These are phyloP conservation scores for Leptopterna dolabrata DNA, from an alignment of 2,888 invertebrate species.

Conservation along the genomic window DNA sequence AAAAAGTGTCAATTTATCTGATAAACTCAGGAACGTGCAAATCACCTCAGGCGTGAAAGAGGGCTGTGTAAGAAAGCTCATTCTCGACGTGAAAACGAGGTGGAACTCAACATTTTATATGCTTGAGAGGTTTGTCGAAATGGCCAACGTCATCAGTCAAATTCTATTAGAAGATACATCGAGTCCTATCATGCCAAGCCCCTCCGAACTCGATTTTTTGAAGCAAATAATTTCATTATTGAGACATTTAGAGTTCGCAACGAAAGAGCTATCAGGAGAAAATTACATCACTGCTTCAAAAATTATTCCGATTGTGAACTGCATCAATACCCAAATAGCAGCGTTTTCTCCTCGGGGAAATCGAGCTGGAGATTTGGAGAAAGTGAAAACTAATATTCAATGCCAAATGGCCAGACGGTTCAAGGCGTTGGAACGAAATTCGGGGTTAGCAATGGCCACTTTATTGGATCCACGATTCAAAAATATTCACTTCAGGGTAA, in stretches of 20 bases:
- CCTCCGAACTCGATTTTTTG: neutral
- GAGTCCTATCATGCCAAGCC: neutral
- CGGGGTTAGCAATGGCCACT: neutral
- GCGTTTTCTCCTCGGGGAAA: neutral
- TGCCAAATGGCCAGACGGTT: neutral
- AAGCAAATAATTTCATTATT: constrained; percentile 4
- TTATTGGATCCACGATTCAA: neutral
- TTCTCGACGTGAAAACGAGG: constrained; percentile 60
- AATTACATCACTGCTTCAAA: constrained; percentile 55
- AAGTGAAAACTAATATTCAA: constrained; percentile 1
- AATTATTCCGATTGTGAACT: constrained; percentile 54
- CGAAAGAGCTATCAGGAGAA: constrained; percentile 51
- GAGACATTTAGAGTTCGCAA: constrained; percentile 55
- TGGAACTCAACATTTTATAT: constrained; percentile 61
- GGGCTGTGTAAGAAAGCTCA: constrained; percentile 36
- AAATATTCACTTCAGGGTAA: neutral
- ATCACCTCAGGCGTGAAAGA: neutral
- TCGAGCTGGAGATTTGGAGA: constrained; percentile 34
- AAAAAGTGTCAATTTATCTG: constrained; percentile 50
- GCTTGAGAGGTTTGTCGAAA: neutral
- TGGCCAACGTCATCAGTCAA: neutral
- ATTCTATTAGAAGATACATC: neutral
- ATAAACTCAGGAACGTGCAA: constrained; percentile 38
- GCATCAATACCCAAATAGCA: constrained; percentile 30
- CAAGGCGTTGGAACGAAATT: neutral